Conservation (phyloP, 37 sponge, comb jelly and placozoan species). For the Spongilla lacustris region DNA sequence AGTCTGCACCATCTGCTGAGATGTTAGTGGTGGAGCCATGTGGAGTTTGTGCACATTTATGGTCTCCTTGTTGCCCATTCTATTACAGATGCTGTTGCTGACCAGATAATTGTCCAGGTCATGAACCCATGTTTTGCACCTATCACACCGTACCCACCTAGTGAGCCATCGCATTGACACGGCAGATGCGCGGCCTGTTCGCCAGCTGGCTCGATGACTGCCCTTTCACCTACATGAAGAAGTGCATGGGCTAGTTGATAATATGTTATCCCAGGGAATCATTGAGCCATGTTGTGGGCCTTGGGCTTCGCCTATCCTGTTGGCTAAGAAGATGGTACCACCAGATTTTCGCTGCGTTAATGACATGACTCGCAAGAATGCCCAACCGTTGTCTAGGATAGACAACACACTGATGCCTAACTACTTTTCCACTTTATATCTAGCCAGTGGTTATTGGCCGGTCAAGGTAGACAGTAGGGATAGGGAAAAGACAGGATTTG, state of each 20-base stretch:
- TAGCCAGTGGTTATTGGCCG: conserved; percentile 13
- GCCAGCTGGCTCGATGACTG: conserved; percentile 16
- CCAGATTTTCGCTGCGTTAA: conserved; percentile 38
- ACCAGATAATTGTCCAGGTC: too few species aligned
- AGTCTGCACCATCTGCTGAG: too few species aligned
- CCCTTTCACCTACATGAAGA: conserved; percentile 55
- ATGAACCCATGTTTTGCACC: too few species aligned
- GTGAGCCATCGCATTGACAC: too few species aligned
- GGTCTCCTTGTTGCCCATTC: too few species aligned
- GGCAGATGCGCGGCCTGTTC: too few species aligned
- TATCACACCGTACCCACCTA: too few species aligned
- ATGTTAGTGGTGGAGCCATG: too few species aligned
- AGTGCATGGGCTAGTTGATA: conserved; percentile 30
- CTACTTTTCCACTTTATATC: conserved; percentile 36
- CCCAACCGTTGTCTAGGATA: conserved; percentile 47
- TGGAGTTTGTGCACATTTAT: too few species aligned
- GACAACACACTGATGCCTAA: conserved; percentile 66
- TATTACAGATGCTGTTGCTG: too few species aligned
- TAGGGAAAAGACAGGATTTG: conserved; percentile 67
- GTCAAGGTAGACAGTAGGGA: conserved; percentile 13
- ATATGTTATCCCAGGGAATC: conserved; percentile 57
- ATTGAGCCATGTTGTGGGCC: conserved; percentile 57
- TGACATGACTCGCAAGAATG: conserved; percentile 52
- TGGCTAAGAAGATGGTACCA: conserved; percentile 61
- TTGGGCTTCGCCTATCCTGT: conserved; percentile 62